Evolutionary conservation across 2,888 invertebrate species (phyloP), one percentile per base, ranked within the genome.

Genomic region (Drosophila quinaria): DNA sequence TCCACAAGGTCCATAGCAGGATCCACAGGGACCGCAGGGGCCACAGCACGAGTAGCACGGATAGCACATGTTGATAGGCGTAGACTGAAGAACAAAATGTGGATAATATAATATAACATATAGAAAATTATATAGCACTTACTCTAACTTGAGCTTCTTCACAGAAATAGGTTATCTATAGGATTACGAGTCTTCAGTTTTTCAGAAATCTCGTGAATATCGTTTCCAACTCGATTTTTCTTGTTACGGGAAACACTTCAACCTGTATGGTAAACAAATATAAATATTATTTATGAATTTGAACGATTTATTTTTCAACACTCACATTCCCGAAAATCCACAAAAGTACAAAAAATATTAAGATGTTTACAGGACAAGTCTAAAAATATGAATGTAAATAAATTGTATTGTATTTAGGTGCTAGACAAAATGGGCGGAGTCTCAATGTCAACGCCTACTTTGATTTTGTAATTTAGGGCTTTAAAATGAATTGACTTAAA

Each of bases 271-370:
- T 10, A n/a, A n/a, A 11, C 0, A 44, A 44, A 22, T 2, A n/a
- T 1, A 17, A 17, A 31, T 31, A 10, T 49, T 31, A 15, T 25
- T 13, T n/a, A 0, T 31, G 10, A 25, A 0, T 37, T n/a, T 5
- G 13, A 35, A 13, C 1, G 25, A 17, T 22, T 29, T 5, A 2
- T 29, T 13, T 35, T 50, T 9, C 2, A 31, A 22, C n/a, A 37
- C 66, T 71, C 6, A 71, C 73, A 51, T 37, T 15, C 41, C 44
- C 35, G 19, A 42, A 11, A 46, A 66, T 22, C 6, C 25, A n/a
- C 31, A 72, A 52, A 35, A 35, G 17, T 51, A 41, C 11, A 70
- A 41, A 68, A 44, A 73, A 35, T 10, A 10, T 8, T 13, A n/a
- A 17, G 15, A 15, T 58, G 42, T 60, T 68, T 35, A 62, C 33